Percentiles rank a stretch among this genome's conserved stretches.
Evolutionary conservation across 2,797 vertebrate species (phyloP).

Genomic region (Schizopygopsis pylzovi): DNA sequence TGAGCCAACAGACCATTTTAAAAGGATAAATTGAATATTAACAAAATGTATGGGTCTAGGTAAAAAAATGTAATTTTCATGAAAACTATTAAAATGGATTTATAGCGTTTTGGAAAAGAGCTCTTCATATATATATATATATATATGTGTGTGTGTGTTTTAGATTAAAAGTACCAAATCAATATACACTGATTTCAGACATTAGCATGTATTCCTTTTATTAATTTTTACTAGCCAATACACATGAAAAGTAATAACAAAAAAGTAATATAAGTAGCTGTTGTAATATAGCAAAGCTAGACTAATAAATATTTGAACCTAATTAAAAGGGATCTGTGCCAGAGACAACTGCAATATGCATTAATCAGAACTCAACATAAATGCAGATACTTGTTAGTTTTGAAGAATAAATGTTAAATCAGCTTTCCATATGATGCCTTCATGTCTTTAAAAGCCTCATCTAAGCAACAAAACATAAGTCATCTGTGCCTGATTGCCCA

Average conservation of each 20-base stretch:
- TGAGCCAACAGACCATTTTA: too few relatives aligned
- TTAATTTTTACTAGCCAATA: background rate
- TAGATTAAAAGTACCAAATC: background rate
- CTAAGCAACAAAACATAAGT: background rate
- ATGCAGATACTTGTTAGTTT: background rate
- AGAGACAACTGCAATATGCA: too few relatives aligned
- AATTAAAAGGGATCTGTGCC: background rate
- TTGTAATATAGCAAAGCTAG: background rate
- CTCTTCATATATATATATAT: too few relatives aligned
- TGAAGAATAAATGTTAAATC: background rate
- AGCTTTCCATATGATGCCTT: constrained; percentile 13
- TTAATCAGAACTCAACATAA: background rate
- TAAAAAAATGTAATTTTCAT: too few relatives aligned
- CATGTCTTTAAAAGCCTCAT: background rate
- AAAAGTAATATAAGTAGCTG: background rate
- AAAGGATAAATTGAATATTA: too few relatives aligned
- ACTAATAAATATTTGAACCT: background rate
- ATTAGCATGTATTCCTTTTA: background rate
- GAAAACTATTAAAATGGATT: too few relatives aligned
- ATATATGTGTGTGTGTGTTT: too few relatives aligned
- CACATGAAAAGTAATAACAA: too few relatives aligned
- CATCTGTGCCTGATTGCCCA: background rate
- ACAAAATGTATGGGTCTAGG: too few relatives aligned
- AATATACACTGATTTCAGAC: background rate
- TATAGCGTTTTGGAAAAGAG: too few relatives aligned